These are phyloP conservation scores for Nasonia longicornis DNA, from an alignment of 1,140 invertebrate species.

Conservation along the genomic window DNA sequence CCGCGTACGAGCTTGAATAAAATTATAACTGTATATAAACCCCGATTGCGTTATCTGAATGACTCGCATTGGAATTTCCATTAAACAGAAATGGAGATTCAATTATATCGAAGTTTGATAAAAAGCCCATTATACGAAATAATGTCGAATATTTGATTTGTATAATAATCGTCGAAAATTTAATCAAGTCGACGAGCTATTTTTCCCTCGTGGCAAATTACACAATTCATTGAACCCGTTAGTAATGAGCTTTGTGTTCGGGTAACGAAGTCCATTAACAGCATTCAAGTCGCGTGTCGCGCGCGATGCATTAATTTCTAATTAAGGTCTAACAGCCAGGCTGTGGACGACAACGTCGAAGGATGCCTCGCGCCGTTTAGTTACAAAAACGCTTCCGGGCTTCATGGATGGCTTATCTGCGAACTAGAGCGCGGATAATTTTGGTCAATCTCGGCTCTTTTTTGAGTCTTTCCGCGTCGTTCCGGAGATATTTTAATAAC, in stretches of 20 bases:
- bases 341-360: constrained; percentile 33
- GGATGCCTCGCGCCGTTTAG: constrained; percentile 12
- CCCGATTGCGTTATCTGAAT: too few species aligned
- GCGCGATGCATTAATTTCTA: constrained; percentile 42
- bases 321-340: constrained; percentile 35
- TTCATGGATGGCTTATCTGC: not conserved
- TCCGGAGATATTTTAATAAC: not conserved
- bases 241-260: constrained; percentile 34
- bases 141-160: too few species aligned
- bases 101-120: not conserved
- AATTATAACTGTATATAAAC: too few species aligned
- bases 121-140: not conserved
- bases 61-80: too few species aligned
- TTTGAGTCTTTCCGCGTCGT: not conserved
- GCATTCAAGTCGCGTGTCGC: constrained; percentile 37
- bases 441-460: not conserved
- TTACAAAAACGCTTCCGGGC: constrained; percentile 16
- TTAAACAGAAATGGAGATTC: not conserved
- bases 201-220: constrained; percentile 5
- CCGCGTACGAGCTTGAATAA: too few species aligned
- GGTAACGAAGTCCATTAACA: constrained; percentile 38
- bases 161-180: too few species aligned
- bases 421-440: not conserved
- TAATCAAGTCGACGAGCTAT: too few species aligned
- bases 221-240: constrained; percentile 15